Percentiles rank a stretch among this genome's conserved stretches.
phyloP scores from a whole-genome alignment of 53 echinoderm and acorn worm genomes.

The Actinopyga echinites region DNA sequence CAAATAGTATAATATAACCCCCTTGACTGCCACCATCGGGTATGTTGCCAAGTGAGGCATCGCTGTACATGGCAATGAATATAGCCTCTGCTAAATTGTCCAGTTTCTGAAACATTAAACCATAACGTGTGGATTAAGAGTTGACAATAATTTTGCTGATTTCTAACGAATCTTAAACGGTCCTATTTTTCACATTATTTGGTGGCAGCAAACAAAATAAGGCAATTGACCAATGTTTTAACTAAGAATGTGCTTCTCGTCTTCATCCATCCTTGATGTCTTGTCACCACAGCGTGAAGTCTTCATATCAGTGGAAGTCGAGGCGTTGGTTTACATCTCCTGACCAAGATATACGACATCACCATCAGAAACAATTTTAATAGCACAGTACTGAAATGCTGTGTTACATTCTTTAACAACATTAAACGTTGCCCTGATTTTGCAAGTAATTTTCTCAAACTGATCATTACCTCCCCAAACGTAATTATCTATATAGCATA shows the following conservation, averaged over 20 bases:
- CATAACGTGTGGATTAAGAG: background rate
- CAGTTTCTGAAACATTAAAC: slow-evolving; percentile 12
- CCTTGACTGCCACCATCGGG: slow-evolving; percentile 4
- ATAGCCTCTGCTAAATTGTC: background rate
- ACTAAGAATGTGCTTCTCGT: slow-evolving; percentile 3
- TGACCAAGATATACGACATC: slow-evolving; percentile 17
- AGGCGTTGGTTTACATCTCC: background rate
- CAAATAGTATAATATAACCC: slow-evolving; percentile 15
- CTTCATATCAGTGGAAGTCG: background rate
- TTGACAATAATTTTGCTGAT: slow-evolving; percentile 22
- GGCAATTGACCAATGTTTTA: slow-evolving; percentile 16
- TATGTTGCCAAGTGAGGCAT: slow-evolving; percentile 24
- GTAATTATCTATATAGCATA: slow-evolving; percentile 47
- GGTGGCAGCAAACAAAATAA: slow-evolving; percentile 25
- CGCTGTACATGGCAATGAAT: slow-evolving; percentile 32
- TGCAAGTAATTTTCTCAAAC: slow-evolving; percentile 5
- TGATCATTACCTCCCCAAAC: slow-evolving; percentile 32
- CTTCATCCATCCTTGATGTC: background rate
- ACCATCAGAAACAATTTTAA: background rate
- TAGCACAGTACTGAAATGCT: slow-evolving; percentile 32
- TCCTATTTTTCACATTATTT: slow-evolving; percentile 8
- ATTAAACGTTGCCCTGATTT: slow-evolving; percentile 17
- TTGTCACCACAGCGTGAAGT: background rate
- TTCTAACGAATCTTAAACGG: slow-evolving; percentile 1
- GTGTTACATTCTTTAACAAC: background rate